Evolutionary conservation across 2,113 vertebrate genomes (phyloP), one percentile per base, ranked within the genome.

Genomic region (Fulica atra): DNA sequence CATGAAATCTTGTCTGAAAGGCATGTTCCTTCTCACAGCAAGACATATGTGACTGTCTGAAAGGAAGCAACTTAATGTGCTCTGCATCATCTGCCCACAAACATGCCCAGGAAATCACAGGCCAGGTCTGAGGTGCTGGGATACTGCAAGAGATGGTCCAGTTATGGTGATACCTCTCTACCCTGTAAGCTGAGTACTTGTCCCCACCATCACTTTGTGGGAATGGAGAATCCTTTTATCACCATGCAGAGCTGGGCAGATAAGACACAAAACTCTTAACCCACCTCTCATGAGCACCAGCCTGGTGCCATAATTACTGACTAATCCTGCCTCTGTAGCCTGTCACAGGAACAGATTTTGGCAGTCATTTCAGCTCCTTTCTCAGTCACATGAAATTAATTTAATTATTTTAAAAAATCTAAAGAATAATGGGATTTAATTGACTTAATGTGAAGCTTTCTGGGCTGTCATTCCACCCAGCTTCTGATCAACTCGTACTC

Each of bases 401-500:
- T 96, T 93, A 81, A 93, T 96, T 94, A 92, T 94, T 86, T 42
- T 28, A 35, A 78, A 56, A 81, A 78, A 68, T 51, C 57, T 57
- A 16, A 94, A 91, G 81, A 85, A 93, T 95, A 95, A 96, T 92
- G 59, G 78, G 70, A 92, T 84, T 91, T 96, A 87, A 95, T 84
- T 96, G 77, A 86, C 54, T 96, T 89, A 96, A 95, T 95, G 35
- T 63, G 90, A 93, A 92, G 92, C 77, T 89, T 93, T 93, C 95
- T 69, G 88, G 91, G 83, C 80, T 96, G 95, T 92, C 92, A 94
- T 46, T 86, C 65, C 73, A 91, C 21, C 44, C 73, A 68, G 83
- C 80, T 95, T 81, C 86, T 59, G 33, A 95, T 88, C 92, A 94
- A 24, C 44, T 70, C 56, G 38, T 61, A 44, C 17, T 95, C 72